Evolutionary conservation across 2,113 vertebrate species (phyloP).

Genomic region (Dromiciops gliroides): DNA sequence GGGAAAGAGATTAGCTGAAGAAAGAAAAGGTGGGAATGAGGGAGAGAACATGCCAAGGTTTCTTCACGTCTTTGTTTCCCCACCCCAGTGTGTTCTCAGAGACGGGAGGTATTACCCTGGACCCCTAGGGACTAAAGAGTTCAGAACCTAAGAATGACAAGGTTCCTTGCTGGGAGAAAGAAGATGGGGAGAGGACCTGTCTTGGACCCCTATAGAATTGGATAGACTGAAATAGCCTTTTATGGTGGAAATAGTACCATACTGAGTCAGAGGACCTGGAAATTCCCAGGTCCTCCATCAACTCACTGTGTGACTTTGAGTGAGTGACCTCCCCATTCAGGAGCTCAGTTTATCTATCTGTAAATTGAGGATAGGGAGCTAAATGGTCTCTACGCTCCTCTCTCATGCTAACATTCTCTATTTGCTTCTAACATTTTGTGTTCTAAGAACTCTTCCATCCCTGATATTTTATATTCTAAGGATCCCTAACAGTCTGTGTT

Average conservation of each 20-base stretch:
- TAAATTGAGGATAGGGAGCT: neutral
- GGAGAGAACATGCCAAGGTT: neutral
- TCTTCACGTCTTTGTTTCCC: neutral
- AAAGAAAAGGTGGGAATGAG: neutral
- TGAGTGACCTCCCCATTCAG: neutral
- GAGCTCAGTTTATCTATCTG: neutral
- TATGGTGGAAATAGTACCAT: neutral
- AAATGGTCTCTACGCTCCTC: neutral
- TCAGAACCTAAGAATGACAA: neutral
- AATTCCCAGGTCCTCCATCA: neutral
- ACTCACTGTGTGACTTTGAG: neutral
- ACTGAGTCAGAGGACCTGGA: neutral
- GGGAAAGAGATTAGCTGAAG: neutral
- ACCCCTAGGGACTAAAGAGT: neutral
- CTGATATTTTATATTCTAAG: neutral
- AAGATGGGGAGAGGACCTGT: neutral
- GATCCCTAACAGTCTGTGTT: neutral
- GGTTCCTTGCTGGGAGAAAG: neutral
- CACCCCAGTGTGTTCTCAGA: neutral
- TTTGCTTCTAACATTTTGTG: neutral
- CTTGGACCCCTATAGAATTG: neutral
- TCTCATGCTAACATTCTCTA: neutral
- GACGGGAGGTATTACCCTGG: neutral
- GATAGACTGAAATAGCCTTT: neutral
- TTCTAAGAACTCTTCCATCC: neutral